Percentiles rank a stretch among this genome's conserved stretches.
Evolutionary conservation across 2,113 vertebrate genomes (phyloP).

Genomic region (Macroglossus sobrinus): DNA sequence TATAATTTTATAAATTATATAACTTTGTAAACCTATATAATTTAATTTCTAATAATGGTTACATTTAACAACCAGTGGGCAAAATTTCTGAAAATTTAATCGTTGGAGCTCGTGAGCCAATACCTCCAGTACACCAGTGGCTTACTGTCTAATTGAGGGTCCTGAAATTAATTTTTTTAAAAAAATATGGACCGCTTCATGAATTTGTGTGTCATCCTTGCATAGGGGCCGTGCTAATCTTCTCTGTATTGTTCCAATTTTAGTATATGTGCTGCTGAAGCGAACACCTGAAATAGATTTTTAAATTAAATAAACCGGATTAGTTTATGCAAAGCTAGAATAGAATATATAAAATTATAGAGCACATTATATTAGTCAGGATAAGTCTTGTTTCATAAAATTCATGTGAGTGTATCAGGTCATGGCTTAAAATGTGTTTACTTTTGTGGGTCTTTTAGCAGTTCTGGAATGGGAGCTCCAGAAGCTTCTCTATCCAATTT

Average conservation of each 20-base stretch:
- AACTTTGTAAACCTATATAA: rapidly evolving
- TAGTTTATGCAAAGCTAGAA: not conserved
- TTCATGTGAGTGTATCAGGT: not conserved
- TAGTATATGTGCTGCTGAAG: too few relatives aligned
- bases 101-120: not conserved
- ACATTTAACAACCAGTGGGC: not conserved
- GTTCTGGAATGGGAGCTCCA: not conserved
- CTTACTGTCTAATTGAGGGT: not conserved
- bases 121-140: rapidly evolving
- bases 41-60: not conserved
- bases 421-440: not conserved
- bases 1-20: not conserved
- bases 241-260: too few relatives aligned
- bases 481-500: not conserved
- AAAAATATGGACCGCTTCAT: too few relatives aligned
- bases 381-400: not conserved
- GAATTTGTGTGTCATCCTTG: too few relatives aligned
- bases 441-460: not conserved
- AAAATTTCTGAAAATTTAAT: not conserved
- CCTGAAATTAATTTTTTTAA: not conserved
- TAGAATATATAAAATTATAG: not conserved
- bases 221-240: too few relatives aligned
- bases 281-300: not conserved
- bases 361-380: too few relatives aligned
- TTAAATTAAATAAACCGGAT: not conserved